A percentile compares a stretch with the other conserved stretches of the same genome.
Evolutionary conservation across 1,140 invertebrate genomes (phyloP).

Genomic region (Laupala kohalensis): DNA sequence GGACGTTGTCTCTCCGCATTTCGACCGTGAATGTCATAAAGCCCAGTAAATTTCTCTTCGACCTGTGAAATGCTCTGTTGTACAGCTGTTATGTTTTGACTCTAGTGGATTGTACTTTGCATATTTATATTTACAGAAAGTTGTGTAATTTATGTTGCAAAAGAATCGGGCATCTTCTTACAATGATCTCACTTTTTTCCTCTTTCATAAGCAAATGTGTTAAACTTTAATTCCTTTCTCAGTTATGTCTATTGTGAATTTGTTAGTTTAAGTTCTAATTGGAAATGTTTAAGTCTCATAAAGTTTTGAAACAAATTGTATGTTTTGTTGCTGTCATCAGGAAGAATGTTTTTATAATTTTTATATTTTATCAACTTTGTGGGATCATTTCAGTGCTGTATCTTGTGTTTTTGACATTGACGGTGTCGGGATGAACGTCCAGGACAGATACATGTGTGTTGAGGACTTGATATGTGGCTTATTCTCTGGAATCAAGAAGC

Average conservation of each 20-base stretch:
- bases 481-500: not conserved
- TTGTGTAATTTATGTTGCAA: not conserved
- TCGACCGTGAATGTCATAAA: not conserved
- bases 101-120: not conserved
- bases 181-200: no score
- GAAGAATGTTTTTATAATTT: not conserved
- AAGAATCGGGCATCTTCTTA: not conserved
- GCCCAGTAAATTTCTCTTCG: not conserved
- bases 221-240: not conserved
- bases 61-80: constrained; percentile 4
- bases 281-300: not conserved
- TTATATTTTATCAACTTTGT: no score
- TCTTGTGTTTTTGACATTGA: constrained; percentile 1
- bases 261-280: not conserved
- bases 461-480: not conserved
- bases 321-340: not conserved
- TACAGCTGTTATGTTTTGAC: not conserved
- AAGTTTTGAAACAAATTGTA: not conserved
- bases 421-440: not conserved
- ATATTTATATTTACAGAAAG: not conserved
- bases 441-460: not conserved
- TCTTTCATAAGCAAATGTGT: not conserved
- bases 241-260: no score
- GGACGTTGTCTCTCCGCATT: not conserved
- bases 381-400: not conserved